Base-by-base conservation (phyloP, 1,140 invertebrate species). In the Heliconius hewitsoni region DNA sequence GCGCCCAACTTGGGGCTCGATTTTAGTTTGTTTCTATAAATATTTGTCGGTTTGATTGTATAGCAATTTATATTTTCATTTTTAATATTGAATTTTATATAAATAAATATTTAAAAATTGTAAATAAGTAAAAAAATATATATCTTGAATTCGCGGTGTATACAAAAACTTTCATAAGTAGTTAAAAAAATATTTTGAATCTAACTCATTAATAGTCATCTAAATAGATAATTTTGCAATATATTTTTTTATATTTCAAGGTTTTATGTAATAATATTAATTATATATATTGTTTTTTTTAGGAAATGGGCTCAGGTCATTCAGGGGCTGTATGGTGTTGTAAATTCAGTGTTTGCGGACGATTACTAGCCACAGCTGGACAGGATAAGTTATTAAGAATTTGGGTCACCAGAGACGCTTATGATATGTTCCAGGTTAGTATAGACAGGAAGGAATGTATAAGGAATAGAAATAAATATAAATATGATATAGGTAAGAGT, bases 301-400 rank as follows among this genome's bases (percentile, higher is more conserved):
- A 96, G 94, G 98, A 98, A 90, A 94, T 98, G 73, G 96, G 96
- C 84, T 97, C 97, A 1, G 98, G 98, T 85, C 98, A 99, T 90
- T 96, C 96, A 8, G 98, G 98, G 46, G 98, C 99, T 5, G 97
- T 99, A 84, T 99, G 99, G 99, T 99, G 98, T 83, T 99, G 99
- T 97, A 99, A 99, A 95, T 99, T 99, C 91, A 99, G 98, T 71
- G 97, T 97, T 37, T 99, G 98, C 95, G 99, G 99, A 0, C 95
- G 98, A 72, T 94, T 99, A 60, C 91, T 99, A 78, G 98, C 99
- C 8, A 99, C 98, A 3, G 99, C 98, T 71, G 99, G 99, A 0
- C 98, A 99, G 95, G 99, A 99, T 95, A 96, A 97, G 81, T 96
- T 99, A 71, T 94, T 99, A 66, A 95, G 98, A 75, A 97, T 99